A percentile compares a stretch with the other conserved stretches of the same genome.
Evolutionary conservation across 2,888 invertebrate genomes (phyloP).

Genomic region (Pseudolycoriella hygida): DNA sequence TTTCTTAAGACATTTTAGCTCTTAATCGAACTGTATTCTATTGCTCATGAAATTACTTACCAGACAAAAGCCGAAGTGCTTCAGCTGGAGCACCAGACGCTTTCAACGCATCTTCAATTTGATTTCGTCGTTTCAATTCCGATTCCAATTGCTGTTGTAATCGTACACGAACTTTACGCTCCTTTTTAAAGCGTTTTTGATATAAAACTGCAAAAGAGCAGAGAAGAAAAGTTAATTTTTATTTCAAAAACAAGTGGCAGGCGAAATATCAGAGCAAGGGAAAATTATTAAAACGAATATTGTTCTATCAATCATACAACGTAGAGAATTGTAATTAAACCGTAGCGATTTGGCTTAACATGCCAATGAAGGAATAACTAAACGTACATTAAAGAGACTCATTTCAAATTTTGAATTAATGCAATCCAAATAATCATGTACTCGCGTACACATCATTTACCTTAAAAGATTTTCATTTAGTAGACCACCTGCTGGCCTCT

Average conservation of each 20-base stretch:
- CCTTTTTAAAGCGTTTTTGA: constrained; percentile 80
- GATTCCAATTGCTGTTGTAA: constrained; percentile 71
- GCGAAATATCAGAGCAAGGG: too few relatives aligned
- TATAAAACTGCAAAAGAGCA: constrained; percentile 52
- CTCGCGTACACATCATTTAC: too few relatives aligned
- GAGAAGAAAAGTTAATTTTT: not conserved
- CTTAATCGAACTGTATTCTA: too few relatives aligned
- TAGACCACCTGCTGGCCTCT: not conserved
- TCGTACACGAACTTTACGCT: constrained; percentile 62
- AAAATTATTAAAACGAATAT: not conserved
- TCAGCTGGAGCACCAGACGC: constrained; percentile 57
- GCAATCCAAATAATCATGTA: too few relatives aligned
- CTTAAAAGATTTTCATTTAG: constrained; percentile 1
- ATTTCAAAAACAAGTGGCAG: too few relatives aligned
- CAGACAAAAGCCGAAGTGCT: constrained; percentile 61
- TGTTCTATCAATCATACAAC: not conserved
- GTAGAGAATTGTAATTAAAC: not conserved
- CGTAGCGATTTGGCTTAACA: too few relatives aligned
- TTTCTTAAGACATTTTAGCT: too few relatives aligned
- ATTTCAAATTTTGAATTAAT: too few relatives aligned
- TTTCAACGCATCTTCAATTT: constrained; percentile 65
- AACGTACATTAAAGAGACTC: too few relatives aligned
- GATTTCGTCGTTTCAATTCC: constrained; percentile 61
- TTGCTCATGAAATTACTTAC: constrained; percentile 35
- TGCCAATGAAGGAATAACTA: not conserved